Percentiles rank a stretch among this genome's conserved stretches.
Evolutionary conservation across 2,113 vertebrate genomes (phyloP).

Genomic region (Antennarius striatus): DNA sequence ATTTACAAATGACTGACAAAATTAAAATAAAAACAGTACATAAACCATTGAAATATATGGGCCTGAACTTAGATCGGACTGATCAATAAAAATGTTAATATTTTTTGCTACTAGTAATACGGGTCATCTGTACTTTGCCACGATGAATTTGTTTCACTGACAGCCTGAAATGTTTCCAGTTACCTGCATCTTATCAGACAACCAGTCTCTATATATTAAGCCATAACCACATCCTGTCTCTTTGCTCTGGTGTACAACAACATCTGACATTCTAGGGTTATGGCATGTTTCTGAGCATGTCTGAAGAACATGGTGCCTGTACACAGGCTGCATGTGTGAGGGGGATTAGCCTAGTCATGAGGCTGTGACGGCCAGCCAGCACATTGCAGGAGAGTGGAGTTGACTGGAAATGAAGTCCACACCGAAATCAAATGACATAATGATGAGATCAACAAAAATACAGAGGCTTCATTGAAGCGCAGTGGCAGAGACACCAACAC

Average conservation of each 20-base stretch:
- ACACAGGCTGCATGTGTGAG: constrained; percentile 22
- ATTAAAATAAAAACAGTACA: background rate
- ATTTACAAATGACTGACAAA: background rate
- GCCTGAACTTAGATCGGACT: background rate
- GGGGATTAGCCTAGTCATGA: constrained; percentile 70
- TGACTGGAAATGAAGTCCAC: constrained; percentile 53
- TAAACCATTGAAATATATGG: background rate
- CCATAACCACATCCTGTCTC: constrained; percentile 75
- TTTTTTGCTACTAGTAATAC: too few relatives aligned
- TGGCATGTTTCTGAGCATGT: constrained; percentile 5
- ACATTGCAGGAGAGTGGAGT: constrained; percentile 35
- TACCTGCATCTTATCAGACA: constrained; percentile 42
- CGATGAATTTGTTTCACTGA: background rate
- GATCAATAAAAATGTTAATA: background rate
- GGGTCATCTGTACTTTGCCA: background rate
- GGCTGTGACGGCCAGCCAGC: constrained; percentile 32
- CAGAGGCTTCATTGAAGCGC: constrained; percentile 47
- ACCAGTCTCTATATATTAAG: constrained; percentile 45
- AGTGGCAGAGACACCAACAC: constrained; percentile 49
- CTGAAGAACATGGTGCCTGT: constrained; percentile 19
- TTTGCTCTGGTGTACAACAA: constrained; percentile 29
- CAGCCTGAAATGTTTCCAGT: constrained; percentile 7
- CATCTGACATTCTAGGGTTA: constrained; percentile 45
- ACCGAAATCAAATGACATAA: constrained; percentile 63
- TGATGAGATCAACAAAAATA: constrained; percentile 57